These are phyloP conservation scores for Xanthia icteritia DNA, from an alignment of 2,888 invertebrate species.

Conservation along the genomic window DNA sequence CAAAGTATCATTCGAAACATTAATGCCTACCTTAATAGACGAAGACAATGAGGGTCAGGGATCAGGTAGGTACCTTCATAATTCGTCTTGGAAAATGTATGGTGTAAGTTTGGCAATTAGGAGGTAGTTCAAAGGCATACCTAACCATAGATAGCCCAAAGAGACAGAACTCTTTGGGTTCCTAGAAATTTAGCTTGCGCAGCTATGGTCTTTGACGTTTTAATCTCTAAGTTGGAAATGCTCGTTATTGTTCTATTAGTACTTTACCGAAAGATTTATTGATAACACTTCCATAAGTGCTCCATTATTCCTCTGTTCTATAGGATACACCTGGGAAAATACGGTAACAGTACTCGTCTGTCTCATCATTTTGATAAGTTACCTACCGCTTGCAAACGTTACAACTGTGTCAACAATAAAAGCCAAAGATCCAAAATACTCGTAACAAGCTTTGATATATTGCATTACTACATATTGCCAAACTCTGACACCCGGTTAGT, in stretches of 20 bases:
- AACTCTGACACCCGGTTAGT: too few species aligned
- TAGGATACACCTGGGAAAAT: constrained; percentile 12
- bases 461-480: background rate
- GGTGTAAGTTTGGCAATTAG: constrained; percentile 25
- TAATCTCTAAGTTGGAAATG: background rate
- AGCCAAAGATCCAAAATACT: constrained; percentile 3
- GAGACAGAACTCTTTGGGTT: background rate
- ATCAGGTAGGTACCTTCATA: constrained; percentile 4
- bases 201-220: background rate
- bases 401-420: constrained; percentile 23
- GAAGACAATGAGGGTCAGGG: constrained; percentile 39
- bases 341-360: constrained; percentile 13
- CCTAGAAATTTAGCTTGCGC: background rate
- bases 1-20: constrained; percentile 26
- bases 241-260: background rate
- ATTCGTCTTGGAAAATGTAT: constrained; percentile 25
- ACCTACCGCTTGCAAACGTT: constrained; percentile 19
- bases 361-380: constrained; percentile 25
- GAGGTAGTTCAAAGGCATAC: background rate
- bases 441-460: background rate
- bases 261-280: background rate
- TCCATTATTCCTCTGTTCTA: background rate
- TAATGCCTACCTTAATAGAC: constrained; percentile 27
- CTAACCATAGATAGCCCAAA: background rate
- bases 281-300: background rate